Evolutionary conservation across 2,888 invertebrate species (phyloP).

Genomic region (Cepaea hortensis): DNA sequence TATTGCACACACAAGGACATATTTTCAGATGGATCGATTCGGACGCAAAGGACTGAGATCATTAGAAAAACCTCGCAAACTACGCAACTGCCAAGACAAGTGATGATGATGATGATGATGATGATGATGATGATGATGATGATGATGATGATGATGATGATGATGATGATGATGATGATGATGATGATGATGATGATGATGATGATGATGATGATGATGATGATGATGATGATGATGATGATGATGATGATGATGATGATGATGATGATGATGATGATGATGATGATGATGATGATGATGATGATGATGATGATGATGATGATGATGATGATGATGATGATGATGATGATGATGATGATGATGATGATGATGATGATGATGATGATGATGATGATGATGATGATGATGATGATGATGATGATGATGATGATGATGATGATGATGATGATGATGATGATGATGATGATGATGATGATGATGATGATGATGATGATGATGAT

Average conservation of each 20-base stretch:
- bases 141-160: conserved; percentile 12
- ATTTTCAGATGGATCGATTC: too few relatives aligned
- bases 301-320: too few relatives aligned
- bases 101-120: neutral
- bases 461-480: conserved; percentile 36
- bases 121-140: neutral
- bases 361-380: conserved; percentile 25
- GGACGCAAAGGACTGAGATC: neutral
- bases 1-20: too few relatives aligned
- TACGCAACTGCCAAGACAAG: neutral
- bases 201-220: conserved; percentile 37
- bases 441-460: conserved; percentile 28
- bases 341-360: conserved; percentile 10
- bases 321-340: neutral
- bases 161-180: conserved; percentile 23
- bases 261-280: conserved; percentile 36
- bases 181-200: conserved; percentile 23
- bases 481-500: conserved; percentile 4
- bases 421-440: conserved; percentile 39
- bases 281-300: conserved; percentile 8
- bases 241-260: conserved; percentile 31
- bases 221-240: conserved; percentile 39
- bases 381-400: conserved; percentile 23
- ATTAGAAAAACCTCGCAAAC: neutral
- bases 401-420: conserved; percentile 38